Conservation (phyloP, 2,888 invertebrate genomes). For the Cheiracanthium punctorium region DNA sequence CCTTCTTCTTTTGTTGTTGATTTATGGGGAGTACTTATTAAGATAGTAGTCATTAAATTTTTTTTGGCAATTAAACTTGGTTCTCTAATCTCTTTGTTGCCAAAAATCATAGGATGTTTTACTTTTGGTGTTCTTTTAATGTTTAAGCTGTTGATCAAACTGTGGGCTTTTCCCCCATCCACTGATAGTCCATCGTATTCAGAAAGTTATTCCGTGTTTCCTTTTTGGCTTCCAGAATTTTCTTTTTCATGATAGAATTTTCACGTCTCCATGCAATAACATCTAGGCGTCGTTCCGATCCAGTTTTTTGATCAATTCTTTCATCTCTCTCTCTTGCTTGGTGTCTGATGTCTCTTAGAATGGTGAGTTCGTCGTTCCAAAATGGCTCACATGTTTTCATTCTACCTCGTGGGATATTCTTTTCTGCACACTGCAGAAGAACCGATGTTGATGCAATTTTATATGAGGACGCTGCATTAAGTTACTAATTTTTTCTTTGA, state of each 20-base stretch:
- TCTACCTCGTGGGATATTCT: neutral
- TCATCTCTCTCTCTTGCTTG: neutral
- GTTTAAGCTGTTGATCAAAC: neutral
- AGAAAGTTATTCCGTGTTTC: neutral
- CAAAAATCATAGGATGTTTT: neutral
- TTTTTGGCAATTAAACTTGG: constrained; percentile 10
- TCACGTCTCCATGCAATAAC: too few relatives aligned
- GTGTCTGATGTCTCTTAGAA: neutral
- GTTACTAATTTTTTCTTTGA: neutral
- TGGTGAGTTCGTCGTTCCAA: neutral
- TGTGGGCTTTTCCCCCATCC: neutral
- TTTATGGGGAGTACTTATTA: too few relatives aligned
- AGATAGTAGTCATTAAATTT: too few relatives aligned
- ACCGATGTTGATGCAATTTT: neutral
- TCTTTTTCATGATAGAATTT: too few relatives aligned
- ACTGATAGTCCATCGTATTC: neutral
- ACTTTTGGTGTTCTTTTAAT: neutral
- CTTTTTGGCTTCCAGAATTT: neutral
- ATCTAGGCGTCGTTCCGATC: neutral
- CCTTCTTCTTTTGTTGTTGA: too few relatives aligned
- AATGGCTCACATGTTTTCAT: neutral
- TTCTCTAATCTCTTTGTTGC: constrained; percentile 4
- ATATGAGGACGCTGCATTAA: neutral
- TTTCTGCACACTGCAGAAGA: constrained; percentile 7
- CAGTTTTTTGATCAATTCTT: neutral